Percentiles rank a stretch among this genome's conserved stretches.
These are phyloP conservation scores for Callospermophilus lateralis DNA, from an alignment of 2,113 vertebrate genomes.

Conservation along the genomic window DNA sequence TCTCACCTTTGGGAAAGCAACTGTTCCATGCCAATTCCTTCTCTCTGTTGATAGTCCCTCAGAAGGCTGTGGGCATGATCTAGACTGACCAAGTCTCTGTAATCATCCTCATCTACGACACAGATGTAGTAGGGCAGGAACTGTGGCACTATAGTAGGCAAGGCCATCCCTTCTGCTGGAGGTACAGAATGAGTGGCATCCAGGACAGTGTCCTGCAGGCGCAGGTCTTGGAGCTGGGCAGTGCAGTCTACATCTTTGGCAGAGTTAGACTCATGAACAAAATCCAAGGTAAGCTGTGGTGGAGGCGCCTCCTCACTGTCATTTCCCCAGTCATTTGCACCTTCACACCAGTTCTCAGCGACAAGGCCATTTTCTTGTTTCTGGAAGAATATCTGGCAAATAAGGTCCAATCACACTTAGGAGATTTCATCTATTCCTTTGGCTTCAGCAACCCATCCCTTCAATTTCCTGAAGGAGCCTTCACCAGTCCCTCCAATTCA, in stretches of 20 bases:
- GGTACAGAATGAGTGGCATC: neutral
- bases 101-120: slow-evolving; percentile 91
- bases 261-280: neutral
- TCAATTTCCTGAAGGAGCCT: neutral
- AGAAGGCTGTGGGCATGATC: slow-evolving; percentile 88
- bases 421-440: neutral
- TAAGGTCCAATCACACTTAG: neutral
- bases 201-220: slow-evolving; percentile 70
- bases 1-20: slow-evolving; percentile 87
- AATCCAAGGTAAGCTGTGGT: neutral
- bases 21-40: slow-evolving; percentile 84
- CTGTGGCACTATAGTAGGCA: neutral
- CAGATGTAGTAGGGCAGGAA: slow-evolving; percentile 90
- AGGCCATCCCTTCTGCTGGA: neutral
- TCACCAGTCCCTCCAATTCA: neutral
- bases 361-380: slow-evolving; percentile 61
- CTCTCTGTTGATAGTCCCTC: slow-evolving; percentile 90
- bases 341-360: slow-evolving; percentile 90
- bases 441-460: neutral
- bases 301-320: slow-evolving; percentile 71
- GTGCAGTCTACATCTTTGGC: slow-evolving; percentile 78
- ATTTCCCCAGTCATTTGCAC: slow-evolving; percentile 91
- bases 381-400: slow-evolving; percentile 63
- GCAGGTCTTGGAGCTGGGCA: slow-evolving; percentile 85
- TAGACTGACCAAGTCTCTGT: slow-evolving; percentile 71